A percentile compares a stretch with the other conserved stretches of the same genome.
phyloP scores from a whole-genome alignment of 1,140 invertebrate genomes.

The Zaprionus tsacasi region DNA sequence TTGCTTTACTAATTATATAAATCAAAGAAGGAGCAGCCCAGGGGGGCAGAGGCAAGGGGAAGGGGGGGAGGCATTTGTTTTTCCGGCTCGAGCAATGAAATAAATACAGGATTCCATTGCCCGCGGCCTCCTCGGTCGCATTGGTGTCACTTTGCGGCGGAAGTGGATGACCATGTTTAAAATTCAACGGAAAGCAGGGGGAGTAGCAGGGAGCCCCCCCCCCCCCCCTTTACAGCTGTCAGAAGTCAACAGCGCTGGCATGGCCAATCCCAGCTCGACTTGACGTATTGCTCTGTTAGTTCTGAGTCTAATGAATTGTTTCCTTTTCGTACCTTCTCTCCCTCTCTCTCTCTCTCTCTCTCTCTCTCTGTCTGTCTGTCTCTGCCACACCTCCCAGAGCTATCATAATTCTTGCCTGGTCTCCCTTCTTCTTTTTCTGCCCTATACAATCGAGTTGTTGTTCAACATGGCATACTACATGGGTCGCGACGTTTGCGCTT shows the following conservation, averaged over 20 bases:
- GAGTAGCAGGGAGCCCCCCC: not conserved
- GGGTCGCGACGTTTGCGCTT: slow-evolving; percentile 31
- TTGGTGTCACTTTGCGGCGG: slow-evolving; percentile 79
- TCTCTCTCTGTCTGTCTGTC: slow-evolving; percentile 2
- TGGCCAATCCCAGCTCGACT: slow-evolving; percentile 34
- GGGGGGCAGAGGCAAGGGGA: no score
- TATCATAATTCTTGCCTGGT: slow-evolving; percentile 63
- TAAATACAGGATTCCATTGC: slow-evolving; percentile 75
- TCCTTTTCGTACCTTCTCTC: slow-evolving; percentile 27
- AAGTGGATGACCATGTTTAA: slow-evolving; percentile 77
- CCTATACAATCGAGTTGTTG: slow-evolving; percentile 74
- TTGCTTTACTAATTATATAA: slow-evolving; percentile 78
- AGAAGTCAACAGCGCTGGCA: slow-evolving; percentile 42
- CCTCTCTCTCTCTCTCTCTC: slow-evolving; percentile 16
- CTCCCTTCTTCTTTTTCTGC: slow-evolving; percentile 38
- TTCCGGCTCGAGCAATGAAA: slow-evolving; percentile 62
- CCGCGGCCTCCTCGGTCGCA: slow-evolving; percentile 42
- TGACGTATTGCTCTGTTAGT: slow-evolving; percentile 70
- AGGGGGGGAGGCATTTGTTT: slow-evolving; percentile 42
- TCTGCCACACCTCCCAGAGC: slow-evolving; percentile 10
- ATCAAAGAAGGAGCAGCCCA: slow-evolving; percentile 54
- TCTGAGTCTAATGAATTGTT: slow-evolving; percentile 76
- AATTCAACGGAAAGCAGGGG: slow-evolving; percentile 40
- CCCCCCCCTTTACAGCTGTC: slow-evolving; percentile 43
- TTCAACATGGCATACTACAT: slow-evolving; percentile 76